Percentiles rank a stretch among this genome's conserved stretches.
phyloP scores from a whole-genome alignment of 2,888 invertebrate genomes.

The Euproctis similis region DNA sequence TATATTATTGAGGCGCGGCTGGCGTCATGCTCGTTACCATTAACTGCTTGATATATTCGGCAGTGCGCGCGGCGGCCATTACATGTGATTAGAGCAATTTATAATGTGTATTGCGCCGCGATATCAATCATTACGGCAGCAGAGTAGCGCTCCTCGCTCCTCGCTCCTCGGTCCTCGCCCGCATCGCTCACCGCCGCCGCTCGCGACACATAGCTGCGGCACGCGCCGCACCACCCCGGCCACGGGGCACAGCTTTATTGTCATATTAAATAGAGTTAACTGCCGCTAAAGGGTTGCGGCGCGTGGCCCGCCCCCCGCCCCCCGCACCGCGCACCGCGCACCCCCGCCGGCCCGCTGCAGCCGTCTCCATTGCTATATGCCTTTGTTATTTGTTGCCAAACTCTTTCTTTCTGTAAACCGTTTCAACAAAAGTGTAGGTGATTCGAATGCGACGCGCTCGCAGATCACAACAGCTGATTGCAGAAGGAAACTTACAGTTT shows the following conservation, averaged over 20 bases:
- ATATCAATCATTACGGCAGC: slow-evolving; percentile 30
- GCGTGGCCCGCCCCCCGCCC: slow-evolving; percentile 24
- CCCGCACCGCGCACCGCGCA: slow-evolving; percentile 23
- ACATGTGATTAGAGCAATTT: slow-evolving; percentile 58
- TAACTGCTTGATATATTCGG: slow-evolving; percentile 10
- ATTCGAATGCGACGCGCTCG: no score
- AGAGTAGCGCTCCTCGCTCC: slow-evolving; percentile 4
- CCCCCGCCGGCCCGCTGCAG: slow-evolving; percentile 14
- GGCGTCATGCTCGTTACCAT: slow-evolving; percentile 5
- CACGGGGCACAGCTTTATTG: slow-evolving; percentile 21
- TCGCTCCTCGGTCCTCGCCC: slow-evolving; percentile 23
- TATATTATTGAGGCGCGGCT: neutral
- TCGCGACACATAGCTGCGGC: no score
- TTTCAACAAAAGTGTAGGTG: no score
- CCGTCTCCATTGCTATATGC: slow-evolving; percentile 39
- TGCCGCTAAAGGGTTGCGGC: slow-evolving; percentile 46
- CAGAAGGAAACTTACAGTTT: no score
- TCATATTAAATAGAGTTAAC: slow-evolving; percentile 49
- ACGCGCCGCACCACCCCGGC: slow-evolving; percentile 1
- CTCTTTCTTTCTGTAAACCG: slow-evolving; percentile 14
- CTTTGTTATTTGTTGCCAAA: slow-evolving; percentile 26
- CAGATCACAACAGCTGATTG: no score
- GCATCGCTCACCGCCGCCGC: slow-evolving; percentile 9
- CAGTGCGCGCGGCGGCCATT: slow-evolving; percentile 26
- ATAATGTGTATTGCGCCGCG: slow-evolving; percentile 45